These are phyloP conservation scores for Hemithea aestivaria DNA, from an alignment of 2,888 invertebrate species.

Conservation along the genomic window DNA sequence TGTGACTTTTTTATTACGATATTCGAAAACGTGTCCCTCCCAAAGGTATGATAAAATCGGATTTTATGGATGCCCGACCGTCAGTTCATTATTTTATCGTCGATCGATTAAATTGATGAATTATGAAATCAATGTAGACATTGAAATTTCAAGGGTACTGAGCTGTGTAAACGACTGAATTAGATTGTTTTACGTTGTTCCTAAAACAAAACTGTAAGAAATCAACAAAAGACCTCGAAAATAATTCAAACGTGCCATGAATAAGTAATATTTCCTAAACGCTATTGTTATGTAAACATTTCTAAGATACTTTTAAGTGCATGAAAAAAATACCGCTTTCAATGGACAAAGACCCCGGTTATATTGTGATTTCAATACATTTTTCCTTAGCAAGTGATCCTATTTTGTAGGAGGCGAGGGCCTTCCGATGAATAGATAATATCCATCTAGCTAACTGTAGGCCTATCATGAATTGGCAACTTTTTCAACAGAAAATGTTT, in stretches of 20 bases:
- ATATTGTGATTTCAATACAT: slow-evolving; percentile 76
- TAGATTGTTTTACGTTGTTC: neutral
- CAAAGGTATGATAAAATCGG: slow-evolving; percentile 75
- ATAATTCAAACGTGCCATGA: slow-evolving; percentile 62
- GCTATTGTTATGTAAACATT: slow-evolving; percentile 67
- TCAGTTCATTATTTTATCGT: slow-evolving; percentile 73
- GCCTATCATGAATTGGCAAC: slow-evolving; percentile 66
- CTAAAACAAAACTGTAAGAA: slow-evolving; percentile 32
- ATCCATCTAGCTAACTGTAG: slow-evolving; percentile 58
- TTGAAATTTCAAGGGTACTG: slow-evolving; percentile 11
- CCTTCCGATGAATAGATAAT: slow-evolving; percentile 44
- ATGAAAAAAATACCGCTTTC: slow-evolving; percentile 51
- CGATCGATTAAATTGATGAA: slow-evolving; percentile 61
- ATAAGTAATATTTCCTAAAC: slow-evolving; percentile 67
- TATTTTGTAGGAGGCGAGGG: slow-evolving; percentile 61
- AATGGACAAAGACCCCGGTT: slow-evolving; percentile 65
- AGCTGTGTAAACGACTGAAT: too few species aligned
- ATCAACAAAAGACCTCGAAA: slow-evolving; percentile 26
- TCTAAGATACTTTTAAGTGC: slow-evolving; percentile 37
- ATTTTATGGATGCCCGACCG: slow-evolving; percentile 67
- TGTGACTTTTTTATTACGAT: slow-evolving; percentile 78
- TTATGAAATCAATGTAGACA: slow-evolving; percentile 27
- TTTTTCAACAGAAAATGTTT: slow-evolving; percentile 47
- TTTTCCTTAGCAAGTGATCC: slow-evolving; percentile 69
- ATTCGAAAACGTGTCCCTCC: slow-evolving; percentile 75